Evolutionary conservation across 1,140 invertebrate species (phyloP).

Genomic region (Macrotrachela quadricornifera): DNA sequence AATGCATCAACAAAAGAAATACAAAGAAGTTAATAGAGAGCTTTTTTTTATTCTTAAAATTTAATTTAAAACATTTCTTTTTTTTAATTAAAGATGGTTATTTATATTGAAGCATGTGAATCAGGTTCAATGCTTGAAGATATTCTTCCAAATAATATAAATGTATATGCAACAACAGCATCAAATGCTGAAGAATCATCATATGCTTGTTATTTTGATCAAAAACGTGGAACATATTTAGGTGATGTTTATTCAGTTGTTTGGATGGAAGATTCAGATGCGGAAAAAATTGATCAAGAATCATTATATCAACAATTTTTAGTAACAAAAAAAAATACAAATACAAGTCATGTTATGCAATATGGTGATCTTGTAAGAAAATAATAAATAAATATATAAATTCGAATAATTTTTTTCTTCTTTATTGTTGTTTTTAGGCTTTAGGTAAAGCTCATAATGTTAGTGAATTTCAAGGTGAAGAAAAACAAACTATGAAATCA

Average conservation of each 20-base stretch:
- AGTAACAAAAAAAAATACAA: conserved; percentile 38
- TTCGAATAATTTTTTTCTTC: background rate
- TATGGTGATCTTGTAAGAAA: conserved; percentile 33
- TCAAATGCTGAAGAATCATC: conserved; percentile 39
- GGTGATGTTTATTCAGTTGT: conserved; percentile 42
- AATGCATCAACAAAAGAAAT: conserved; percentile 34
- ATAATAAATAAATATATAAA: background rate
- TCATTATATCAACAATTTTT: conserved; percentile 37
- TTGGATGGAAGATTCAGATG: conserved; percentile 46
- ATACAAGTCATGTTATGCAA: conserved; percentile 39
- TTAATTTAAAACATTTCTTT: too few relatives aligned
- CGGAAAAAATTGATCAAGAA: conserved; percentile 34
- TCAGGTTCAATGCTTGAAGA: conserved; percentile 45
- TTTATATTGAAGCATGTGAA: conserved; percentile 46
- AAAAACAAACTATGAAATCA: background rate
- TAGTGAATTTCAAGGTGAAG: conserved; percentile 2
- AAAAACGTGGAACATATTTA: conserved; percentile 33
- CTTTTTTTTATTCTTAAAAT: background rate
- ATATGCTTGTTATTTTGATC: conserved; percentile 40
- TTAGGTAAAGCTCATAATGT: background rate
- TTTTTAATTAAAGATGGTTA: conserved; percentile 32
- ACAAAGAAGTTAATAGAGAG: conserved; percentile 19
- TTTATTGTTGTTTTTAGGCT: background rate
- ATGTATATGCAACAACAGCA: conserved; percentile 44
- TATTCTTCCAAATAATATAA: conserved; percentile 35